Evolutionary conservation across 2,113 vertebrate genomes (phyloP).

Genomic region (Nannobrachium achirus): DNA sequence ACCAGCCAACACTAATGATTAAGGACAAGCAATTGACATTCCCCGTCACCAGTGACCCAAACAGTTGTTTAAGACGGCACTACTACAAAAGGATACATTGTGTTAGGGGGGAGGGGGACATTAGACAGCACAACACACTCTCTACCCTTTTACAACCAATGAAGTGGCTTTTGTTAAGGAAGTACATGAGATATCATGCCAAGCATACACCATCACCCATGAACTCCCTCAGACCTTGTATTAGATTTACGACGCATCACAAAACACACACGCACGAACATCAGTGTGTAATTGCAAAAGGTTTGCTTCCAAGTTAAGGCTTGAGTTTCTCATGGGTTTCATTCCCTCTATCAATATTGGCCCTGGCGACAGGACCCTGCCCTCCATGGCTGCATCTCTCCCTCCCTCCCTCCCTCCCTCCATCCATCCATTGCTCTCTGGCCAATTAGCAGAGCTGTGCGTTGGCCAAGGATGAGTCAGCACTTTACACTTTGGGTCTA

Average conservation of each 20-base stretch:
- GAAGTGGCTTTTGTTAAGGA: neutral
- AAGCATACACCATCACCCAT: neutral
- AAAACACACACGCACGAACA: neutral
- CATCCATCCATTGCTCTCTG: constrained; percentile 37
- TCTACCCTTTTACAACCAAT: neutral
- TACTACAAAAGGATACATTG: neutral
- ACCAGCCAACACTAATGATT: neutral
- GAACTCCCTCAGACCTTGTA: neutral
- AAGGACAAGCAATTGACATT: constrained; percentile 1
- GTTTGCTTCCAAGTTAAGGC: constrained; percentile 29
- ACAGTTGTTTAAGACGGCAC: neutral
- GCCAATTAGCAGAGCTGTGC: constrained; percentile 54
- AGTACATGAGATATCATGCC: neutral
- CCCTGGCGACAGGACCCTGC: constrained; percentile 54
- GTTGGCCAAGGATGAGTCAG: constrained; percentile 70
- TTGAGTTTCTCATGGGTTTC: constrained; percentile 46
- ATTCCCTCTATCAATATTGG: constrained; percentile 43
- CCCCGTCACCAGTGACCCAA: neutral
- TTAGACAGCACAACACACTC: neutral
- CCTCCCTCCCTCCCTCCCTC: neutral
- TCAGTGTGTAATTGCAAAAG: constrained; percentile 27
- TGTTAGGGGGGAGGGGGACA: neutral
- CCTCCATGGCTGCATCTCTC: constrained; percentile 28
- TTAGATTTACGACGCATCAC: constrained; percentile 35
- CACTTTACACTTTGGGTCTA: constrained; percentile 59